Evolutionary conservation across 1,140 invertebrate genomes (phyloP).

Genomic region (Magallana ariakensis): DNA sequence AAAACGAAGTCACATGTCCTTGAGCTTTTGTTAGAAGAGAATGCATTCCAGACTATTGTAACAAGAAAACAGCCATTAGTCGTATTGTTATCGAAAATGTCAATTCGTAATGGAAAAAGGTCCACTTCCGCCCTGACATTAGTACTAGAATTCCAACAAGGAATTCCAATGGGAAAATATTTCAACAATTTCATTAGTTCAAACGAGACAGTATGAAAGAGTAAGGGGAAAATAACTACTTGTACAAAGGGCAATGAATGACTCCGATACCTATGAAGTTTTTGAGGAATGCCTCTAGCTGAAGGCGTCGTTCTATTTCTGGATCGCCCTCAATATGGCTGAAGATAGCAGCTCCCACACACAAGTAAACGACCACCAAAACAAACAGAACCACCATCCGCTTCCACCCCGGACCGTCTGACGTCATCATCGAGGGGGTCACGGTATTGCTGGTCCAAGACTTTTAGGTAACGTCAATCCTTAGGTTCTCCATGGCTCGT

Average conservation of each 20-base stretch:
- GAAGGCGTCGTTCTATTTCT: slow-evolving; percentile 57
- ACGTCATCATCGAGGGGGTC: slow-evolving; percentile 5
- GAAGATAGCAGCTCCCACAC: slow-evolving; percentile 63
- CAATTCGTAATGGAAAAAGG: neutral
- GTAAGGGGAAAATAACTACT: too few species aligned
- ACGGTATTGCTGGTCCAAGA: neutral
- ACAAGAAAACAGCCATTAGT: neutral
- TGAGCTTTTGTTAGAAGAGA: neutral
- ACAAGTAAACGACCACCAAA: slow-evolving; percentile 64
- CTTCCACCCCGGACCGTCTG: slow-evolving; percentile 52
- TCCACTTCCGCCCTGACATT: neutral
- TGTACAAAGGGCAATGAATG: neutral
- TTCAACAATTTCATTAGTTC: too few species aligned
- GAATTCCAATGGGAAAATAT: too few species aligned
- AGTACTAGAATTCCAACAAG: neutral
- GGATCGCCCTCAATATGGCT: slow-evolving; percentile 62
- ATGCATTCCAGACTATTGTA: neutral
- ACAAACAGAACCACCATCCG: slow-evolving; percentile 75
- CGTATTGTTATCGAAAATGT: neutral
- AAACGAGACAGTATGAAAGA: too few species aligned
- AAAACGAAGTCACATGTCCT: neutral
- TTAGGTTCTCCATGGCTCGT: neutral
- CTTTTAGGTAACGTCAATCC: neutral
- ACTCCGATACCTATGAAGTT: slow-evolving; percentile 59
- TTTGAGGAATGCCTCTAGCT: slow-evolving; percentile 54